These are phyloP conservation scores for Copidosoma floridanum DNA, from an alignment of 1,140 invertebrate genomes.

Conservation along the genomic window DNA sequence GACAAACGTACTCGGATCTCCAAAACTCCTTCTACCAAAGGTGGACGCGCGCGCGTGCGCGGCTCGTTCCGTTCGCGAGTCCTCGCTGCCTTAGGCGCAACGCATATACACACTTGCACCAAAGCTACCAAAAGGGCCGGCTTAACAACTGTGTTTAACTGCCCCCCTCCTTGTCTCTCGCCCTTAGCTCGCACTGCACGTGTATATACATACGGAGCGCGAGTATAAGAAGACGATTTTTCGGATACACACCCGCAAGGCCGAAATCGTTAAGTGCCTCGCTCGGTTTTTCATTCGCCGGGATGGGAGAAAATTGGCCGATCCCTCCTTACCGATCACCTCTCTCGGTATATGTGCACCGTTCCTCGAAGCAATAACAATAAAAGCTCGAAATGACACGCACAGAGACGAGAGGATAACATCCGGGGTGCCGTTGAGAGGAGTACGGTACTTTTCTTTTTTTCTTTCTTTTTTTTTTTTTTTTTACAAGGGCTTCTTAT, in stretches of 20 bases:
- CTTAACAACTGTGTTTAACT: slow-evolving; percentile 6
- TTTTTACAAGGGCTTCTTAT: too few species aligned
- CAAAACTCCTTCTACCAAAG: background rate
- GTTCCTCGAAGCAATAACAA: slow-evolving; percentile 3
- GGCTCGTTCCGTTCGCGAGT: background rate
- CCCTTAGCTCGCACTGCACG: too few species aligned
- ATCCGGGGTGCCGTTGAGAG: too few species aligned
- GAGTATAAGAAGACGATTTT: background rate
- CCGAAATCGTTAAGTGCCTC: background rate
- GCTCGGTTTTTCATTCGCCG: too few species aligned
- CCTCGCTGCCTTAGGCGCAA: background rate
- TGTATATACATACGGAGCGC: too few species aligned
- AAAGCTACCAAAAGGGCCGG: too few species aligned
- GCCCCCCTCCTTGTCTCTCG: background rate
- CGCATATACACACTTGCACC: too few species aligned
- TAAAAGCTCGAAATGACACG: background rate
- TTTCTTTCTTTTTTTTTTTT: too few species aligned
- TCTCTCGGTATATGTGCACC: too few species aligned
- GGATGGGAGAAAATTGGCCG: background rate
- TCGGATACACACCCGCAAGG: slow-evolving; percentile 1
- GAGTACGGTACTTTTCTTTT: too few species aligned
- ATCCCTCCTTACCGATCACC: too few species aligned
- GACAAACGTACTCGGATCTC: too few species aligned
- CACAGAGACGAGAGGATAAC: background rate
- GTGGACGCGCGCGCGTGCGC: background rate